Evolutionary conservation across 2,888 invertebrate genomes (phyloP), one percentile per base, ranked within the genome.

Genomic region (Ametastegia equiseti): DNA sequence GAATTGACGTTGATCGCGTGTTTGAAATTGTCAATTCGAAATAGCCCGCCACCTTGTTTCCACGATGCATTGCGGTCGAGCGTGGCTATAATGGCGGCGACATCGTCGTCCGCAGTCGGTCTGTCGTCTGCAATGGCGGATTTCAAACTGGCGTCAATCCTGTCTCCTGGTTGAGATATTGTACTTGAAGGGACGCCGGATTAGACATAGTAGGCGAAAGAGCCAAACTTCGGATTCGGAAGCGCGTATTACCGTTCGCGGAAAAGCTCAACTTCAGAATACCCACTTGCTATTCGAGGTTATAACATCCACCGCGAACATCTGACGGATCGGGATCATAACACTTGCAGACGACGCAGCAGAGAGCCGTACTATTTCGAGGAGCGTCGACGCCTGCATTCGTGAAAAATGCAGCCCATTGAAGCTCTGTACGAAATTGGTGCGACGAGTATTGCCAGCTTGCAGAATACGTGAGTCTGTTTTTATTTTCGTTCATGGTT

Each of bases 381-480:
- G 19, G 23, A 13, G 39, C 2, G 11, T 11, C 19, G 30, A 45
- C 23, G 5, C 30, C 11, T 4, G 15, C n/a, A 27, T 73, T 73
- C 2, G 30, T 30, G n/a, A 23, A 30, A 30, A 36, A 80, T 80
- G 80, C 69, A 73, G n/a, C 73, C 57, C 19, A 39, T 80, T 27
- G 80, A 73, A 57, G 57, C 42, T 19, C 36, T 80, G 19, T 80
- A 71, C 80, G 60, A 80, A 54, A 69, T 75, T 69, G 80, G 80
- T 57, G 57, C 57, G 6, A 57, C 71, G 19, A 73, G 57, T 23
- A 42, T 80, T n/a, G 73, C 42, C 42, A 47, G 60, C 45, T 27
- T 80, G 15, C 80, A 80, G 27, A 27, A 73, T 42, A 15, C 73
- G 80, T 80, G 23, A 80, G 80, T 80, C n/a, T n/a, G n/a, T n/a